These are phyloP conservation scores for Platygyra sinensis DNA, from an alignment of 64 coral and sea anemone genomes.

Conservation along the genomic window DNA sequence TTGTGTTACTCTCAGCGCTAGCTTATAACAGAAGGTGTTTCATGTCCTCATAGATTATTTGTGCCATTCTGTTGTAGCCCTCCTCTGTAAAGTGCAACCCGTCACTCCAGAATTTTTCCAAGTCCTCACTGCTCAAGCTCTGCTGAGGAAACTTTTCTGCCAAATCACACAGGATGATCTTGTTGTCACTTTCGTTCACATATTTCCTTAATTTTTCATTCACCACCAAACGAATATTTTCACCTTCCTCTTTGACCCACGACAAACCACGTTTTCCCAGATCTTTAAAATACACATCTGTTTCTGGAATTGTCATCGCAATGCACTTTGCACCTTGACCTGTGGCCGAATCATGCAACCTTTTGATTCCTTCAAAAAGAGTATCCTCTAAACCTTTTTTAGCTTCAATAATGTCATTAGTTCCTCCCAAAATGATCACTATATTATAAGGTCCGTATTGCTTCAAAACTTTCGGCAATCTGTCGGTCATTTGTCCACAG, in stretches of 20 bases:
- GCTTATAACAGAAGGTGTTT: conserved; percentile 59
- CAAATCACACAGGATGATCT: conserved; percentile 71
- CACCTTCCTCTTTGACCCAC: conserved; percentile 83
- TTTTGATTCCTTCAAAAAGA: conserved; percentile 58
- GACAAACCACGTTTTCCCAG: conserved; percentile 60
- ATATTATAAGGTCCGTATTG: conserved; percentile 60
- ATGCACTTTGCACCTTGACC: conserved; percentile 43
- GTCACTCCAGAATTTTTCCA: conserved; percentile 66
- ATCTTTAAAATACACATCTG: conserved; percentile 70
- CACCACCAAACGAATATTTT: conserved; percentile 47
- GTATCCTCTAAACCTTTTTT: conserved; percentile 53
- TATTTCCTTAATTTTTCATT: conserved; percentile 70
- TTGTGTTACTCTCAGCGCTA: too few relatives aligned
- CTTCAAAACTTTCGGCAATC: conserved; percentile 52
- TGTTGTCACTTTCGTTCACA: neutral
- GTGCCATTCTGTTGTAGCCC: conserved; percentile 85
- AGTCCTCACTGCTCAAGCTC: conserved; percentile 34
- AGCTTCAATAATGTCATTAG: conserved; percentile 78
- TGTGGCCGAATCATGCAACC: conserved; percentile 35
- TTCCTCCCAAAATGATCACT: conserved; percentile 84
- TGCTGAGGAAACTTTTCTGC: conserved; percentile 62
- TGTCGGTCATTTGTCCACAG: conserved; percentile 61
- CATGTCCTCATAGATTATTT: conserved; percentile 84
- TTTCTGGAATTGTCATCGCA: conserved; percentile 85
- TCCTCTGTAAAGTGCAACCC: conserved; percentile 72